These are phyloP conservation scores for Pantelozetes paolii DNA, from an alignment of 2,888 invertebrate species.

Conservation along the genomic window DNA sequence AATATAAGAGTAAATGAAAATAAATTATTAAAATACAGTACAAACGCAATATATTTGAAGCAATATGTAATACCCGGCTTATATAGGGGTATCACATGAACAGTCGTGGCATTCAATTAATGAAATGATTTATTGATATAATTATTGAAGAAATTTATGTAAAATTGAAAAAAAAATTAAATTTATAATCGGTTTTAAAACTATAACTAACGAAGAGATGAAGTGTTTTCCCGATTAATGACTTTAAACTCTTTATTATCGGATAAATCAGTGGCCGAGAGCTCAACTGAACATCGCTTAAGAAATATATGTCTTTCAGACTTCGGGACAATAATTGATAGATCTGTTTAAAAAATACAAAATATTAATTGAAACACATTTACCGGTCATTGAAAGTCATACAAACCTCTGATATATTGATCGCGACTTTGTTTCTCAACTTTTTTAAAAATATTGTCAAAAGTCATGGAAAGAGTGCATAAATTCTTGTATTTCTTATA, in stretches of 20 bases:
- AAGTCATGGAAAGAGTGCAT: background rate
- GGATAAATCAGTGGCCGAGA: background rate
- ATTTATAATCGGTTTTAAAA: too few relatives aligned
- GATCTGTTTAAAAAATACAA: constrained; percentile 21
- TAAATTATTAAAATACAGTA: too few relatives aligned
- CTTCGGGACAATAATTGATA: constrained; percentile 20
- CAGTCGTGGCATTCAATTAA: too few relatives aligned
- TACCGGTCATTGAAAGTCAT: background rate
- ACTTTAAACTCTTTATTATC: constrained; percentile 13
- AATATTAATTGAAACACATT: background rate
- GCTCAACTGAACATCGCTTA: constrained; percentile 5
- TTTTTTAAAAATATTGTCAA: constrained; percentile 7
- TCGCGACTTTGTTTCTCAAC: constrained; percentile 13
- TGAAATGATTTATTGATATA: too few relatives aligned
- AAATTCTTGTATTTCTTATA: constrained; percentile 30
- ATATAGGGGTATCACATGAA: too few relatives aligned
- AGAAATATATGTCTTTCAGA: background rate
- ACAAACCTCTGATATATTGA: constrained; percentile 28
- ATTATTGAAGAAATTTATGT: too few relatives aligned
- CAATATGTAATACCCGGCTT: too few relatives aligned
- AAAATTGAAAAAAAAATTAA: too few relatives aligned
- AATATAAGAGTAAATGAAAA: too few relatives aligned
- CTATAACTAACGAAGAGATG: too few relatives aligned
- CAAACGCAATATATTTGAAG: too few relatives aligned
- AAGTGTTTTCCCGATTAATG: background rate